Base-by-base conservation (phyloP, 2,113 vertebrate genomes). In the Labrus mixtus region DNA sequence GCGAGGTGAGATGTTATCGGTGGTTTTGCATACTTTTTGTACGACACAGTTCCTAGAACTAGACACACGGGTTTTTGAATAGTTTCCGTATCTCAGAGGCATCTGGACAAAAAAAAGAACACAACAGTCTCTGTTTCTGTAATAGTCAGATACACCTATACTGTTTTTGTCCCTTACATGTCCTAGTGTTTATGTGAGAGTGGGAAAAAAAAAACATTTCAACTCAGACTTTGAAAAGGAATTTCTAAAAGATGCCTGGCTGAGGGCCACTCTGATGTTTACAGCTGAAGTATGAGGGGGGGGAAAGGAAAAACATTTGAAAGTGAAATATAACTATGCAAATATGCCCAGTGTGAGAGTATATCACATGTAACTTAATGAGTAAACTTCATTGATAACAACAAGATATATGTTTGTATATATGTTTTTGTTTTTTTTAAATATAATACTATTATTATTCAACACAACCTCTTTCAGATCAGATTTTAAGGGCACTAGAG, bases 61-160 rank as follows among this genome's bases (percentile, higher is more conserved):
- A 25, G 87, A 68, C 65, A 33, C 13, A 71, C 86, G 50, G 50
- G 87, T 89, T 87, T 72, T 29, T 2, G 6, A 66, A 61, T 57
- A 37, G 46, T 73, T 61, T 53, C 6, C 19, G 6, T 67, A 55
- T 76, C 57, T 74, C 11, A 58, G 17, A 78, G 16, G 7, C 51
- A 63, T 83, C 61, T 22, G 33, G 36, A 37, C 23, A 45, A 58
- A 41, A 57, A 36, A 48, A 25, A 33, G 6, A 2, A 50, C 25
- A 68, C 8, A 59, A 22, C 12, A 13, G 51, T 23, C 13, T 25
- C 10, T 23, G 51, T 82, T 69, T 58, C 48, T 67, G 39, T 20
- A 13, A 17, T 19, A 41, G 20, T 51, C 51, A 29, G 12, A n/a
- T n/a, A n/a, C n/a, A n/a, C n/a, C n/a, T n/a, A n/a, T n/a, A n/a